Base-by-base conservation (phyloP, 2,888 invertebrate species). In the Gymnocheta viridis region DNA sequence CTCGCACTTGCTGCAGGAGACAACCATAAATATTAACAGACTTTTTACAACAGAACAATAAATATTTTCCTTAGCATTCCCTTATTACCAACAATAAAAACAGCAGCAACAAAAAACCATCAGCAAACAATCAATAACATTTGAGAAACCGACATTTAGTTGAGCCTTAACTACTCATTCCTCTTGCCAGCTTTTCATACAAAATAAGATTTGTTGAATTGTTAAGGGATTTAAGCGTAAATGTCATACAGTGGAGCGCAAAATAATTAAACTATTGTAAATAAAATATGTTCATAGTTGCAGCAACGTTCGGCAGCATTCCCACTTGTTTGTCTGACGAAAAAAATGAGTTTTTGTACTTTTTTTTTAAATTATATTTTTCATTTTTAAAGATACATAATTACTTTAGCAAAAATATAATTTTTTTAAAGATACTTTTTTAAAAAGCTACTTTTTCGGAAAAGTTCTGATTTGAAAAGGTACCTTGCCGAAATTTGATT, bases 71-170 rank as follows among this genome's bases (percentile, higher is more conserved):
- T 51, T 14, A 10, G 29, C 38, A 51, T 1, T 22, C 7, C 12
- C 22, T n/a, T 10, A 5, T 3, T 17, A 17, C 0, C 12, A 1
- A 17, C 19, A 29, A 1, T n/a, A 38, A 2, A 3, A 38, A 9
- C 32, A 5, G 24, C 47, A 38, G 12, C n/a, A n/a, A n/a, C n/a
- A n/a, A n/a, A n/a, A 27, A 27, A 38, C 51, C 22, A 27, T 19
- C 10, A 51, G 12, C 41, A 62, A 64, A 29, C 74, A 66, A 60
- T 69, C 69, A 69, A 49, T 60, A 69, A 47, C 14, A 24, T 38
- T 77, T 27, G 32, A 35, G n/a, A 64, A 51, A 19, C 51, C 29
- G 14, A 4, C 24, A 58, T 44, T n/a, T 44, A 44, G 32, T 47
- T 44, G 6, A 19, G 35, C 27, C 29, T 22, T 12, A 32, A 10